Base-by-base conservation (phyloP, 2,888 invertebrate species). In the Periphyllus acericola region DNA sequence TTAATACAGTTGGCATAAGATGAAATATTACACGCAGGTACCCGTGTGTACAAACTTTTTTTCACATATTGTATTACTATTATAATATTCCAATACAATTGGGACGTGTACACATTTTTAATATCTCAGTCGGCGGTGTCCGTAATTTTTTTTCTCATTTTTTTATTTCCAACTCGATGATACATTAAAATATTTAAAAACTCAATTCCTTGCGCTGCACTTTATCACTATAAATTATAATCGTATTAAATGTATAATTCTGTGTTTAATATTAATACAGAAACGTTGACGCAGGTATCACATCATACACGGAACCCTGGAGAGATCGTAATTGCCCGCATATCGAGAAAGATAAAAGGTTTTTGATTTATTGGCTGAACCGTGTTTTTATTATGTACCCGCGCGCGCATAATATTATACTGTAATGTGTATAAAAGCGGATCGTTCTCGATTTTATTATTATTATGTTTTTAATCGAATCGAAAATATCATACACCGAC, bases 321-420 rank as follows among this genome's bases (percentile, higher is more conserved):
- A 87, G 87, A 81, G 87, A 80, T 81, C 80, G 74, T 87, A 87
- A 87, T 87, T 87, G 87, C 87, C 87, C 80, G 87, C 80, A 75
- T 80, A 87, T 86, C 72, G 80, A 87, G 81, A 87, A 87, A 81
- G 87, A 87, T 81, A 87, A 87, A 87, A 87, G 87, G 80, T 87
- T 87, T 87, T 87, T 87, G 87, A 87, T 87, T 87, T 87, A 87
- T 87, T 81, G 74, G 87, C 74, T n/a, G 81, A 81, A 80, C 80
- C 72, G 80, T 80, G 60, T 81, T 87, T 87, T 87, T 87, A 87
- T 87, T 79, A 66, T 76, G 76, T 25, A 21, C 25, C 2, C 76
- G 19, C 76, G 66, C 4, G 34, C 60, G 36, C 52, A 83, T 83
- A 83, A 83, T 74, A 83, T 83, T 81, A 81, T 81, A 81, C 29